Conservation (phyloP, 2,113 vertebrate species). For the Phylloscopus trochilus region DNA sequence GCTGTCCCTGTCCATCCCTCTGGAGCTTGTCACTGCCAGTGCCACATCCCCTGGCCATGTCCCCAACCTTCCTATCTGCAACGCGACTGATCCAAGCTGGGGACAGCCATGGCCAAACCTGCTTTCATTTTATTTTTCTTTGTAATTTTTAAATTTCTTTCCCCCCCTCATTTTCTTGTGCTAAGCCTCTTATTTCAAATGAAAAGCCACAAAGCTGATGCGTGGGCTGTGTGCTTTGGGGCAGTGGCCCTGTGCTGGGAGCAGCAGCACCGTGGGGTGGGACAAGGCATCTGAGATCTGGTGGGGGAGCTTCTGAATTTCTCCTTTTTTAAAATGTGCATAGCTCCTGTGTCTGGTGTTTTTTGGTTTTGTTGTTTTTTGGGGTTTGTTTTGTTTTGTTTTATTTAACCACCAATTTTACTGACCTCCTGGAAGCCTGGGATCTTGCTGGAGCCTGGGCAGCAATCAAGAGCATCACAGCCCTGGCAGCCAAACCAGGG, state of each 20-base stretch:
- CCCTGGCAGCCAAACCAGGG: neutral
- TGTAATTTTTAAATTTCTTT: neutral
- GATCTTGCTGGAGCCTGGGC: neutral
- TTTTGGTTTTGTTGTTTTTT: no score
- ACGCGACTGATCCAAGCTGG: neutral
- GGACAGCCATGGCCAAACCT: neutral
- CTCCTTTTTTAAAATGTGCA: neutral
- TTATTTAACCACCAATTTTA: neutral
- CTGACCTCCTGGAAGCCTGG: rapidly evolving
- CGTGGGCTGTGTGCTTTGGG: neutral
- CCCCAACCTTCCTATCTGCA: neutral
- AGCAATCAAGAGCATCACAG: neutral
- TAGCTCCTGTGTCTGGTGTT: no score
- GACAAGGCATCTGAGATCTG: neutral
- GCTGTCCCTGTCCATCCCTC: neutral
- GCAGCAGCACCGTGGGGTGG: neutral
- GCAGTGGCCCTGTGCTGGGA: neutral
- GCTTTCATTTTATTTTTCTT: neutral
- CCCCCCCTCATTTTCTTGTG: neutral
- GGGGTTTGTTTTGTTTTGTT: neutral
- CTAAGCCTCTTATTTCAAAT: slow-evolving; percentile 34
- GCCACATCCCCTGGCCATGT: rapidly evolving
- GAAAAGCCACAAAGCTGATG: slow-evolving; percentile 2
- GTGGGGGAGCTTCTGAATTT: neutral
- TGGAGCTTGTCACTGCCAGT: neutral